Conservation (phyloP, 2,797 vertebrate species). For the Sarcoramphus papa region DNA sequence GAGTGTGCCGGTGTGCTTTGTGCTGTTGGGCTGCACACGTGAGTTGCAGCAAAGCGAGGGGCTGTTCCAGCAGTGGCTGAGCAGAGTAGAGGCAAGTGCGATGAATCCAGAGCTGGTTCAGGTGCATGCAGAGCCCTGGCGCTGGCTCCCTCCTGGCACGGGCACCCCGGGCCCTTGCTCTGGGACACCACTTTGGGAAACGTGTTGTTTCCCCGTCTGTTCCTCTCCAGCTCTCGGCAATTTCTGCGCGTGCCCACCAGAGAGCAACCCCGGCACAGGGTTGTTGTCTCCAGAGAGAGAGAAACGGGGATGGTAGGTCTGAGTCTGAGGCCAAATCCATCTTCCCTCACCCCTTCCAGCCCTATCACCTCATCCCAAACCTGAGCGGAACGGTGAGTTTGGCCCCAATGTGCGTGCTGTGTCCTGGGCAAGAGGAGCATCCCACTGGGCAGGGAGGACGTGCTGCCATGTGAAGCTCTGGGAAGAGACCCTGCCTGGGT, state of each 20-base stretch:
- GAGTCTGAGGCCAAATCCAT: background rate
- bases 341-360: background rate
- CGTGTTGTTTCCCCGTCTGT: rapidly evolving
- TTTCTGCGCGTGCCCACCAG: constrained; percentile 40
- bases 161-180: rapidly evolving
- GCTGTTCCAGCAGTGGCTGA: background rate
- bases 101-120: background rate
- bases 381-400: background rate
- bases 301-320: background rate
- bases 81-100: background rate
- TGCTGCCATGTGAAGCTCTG: background rate
- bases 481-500: background rate
- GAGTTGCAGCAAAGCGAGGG: background rate
- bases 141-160: background rate
- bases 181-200: background rate
- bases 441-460: rapidly evolving
- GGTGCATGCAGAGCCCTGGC: background rate
- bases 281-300: constrained; percentile 27
- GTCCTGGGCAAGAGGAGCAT: background rate
- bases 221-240: background rate
- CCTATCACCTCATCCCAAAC: background rate
- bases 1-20: background rate
- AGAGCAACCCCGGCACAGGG: constrained; percentile 48
- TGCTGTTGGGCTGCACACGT: rapidly evolving
- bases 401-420: rapidly evolving